Conservation (phyloP, 2,888 invertebrate genomes). For the Cryptus armator region DNA sequence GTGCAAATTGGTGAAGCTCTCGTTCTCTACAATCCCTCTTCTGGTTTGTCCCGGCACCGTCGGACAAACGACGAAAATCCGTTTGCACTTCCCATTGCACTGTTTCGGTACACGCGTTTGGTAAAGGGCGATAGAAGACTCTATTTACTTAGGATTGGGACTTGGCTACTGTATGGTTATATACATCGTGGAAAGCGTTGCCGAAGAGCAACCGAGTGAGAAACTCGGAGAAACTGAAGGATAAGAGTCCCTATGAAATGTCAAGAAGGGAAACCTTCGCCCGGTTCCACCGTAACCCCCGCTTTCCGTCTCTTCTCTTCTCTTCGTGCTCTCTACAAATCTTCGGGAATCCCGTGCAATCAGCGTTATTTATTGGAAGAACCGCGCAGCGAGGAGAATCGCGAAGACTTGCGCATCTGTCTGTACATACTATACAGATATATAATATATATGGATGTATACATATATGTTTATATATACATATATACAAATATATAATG, state of each 20-base stretch:
- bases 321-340: constrained; percentile 54
- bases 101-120: constrained; percentile 49
- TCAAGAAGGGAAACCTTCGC: constrained; percentile 57
- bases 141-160: constrained; percentile 62
- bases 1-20: constrained; percentile 54
- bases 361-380: constrained; percentile 72
- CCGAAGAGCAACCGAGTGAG: constrained; percentile 38
- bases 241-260: constrained; percentile 63
- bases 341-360: constrained; percentile 69
- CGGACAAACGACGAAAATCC: constrained; percentile 60
- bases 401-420: constrained; percentile 46
- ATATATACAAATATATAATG: not conserved
- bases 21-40: constrained; percentile 26
- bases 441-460: not conserved
- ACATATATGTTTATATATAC: constrained; percentile 15
- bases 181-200: not conserved
- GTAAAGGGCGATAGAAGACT: constrained; percentile 29
- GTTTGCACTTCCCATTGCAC: constrained; percentile 6
- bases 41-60: constrained; percentile 9
- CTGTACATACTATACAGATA: constrained; percentile 20
- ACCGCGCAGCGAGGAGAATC: constrained; percentile 48
- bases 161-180: not conserved
- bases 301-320: constrained; percentile 10
- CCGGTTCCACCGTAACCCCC: not conserved
- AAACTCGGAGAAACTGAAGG: constrained; percentile 44